A percentile compares a stretch with the other conserved stretches of the same genome.
Conservation (phyloP, 2,113 vertebrate genomes). For the Ginglymostoma cirratum region DNA sequence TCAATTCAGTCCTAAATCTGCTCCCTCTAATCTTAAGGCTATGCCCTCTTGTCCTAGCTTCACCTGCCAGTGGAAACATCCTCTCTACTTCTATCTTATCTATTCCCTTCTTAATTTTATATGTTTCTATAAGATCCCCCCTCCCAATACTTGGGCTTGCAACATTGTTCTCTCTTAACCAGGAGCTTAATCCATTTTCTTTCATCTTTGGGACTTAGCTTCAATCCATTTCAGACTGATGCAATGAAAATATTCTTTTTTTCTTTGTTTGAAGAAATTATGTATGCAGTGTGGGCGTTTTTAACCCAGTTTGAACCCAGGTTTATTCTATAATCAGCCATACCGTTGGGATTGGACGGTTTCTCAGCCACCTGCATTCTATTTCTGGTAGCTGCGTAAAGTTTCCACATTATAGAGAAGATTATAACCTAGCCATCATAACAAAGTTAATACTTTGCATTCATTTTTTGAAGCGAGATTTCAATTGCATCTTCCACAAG, state of each 20-base stretch:
- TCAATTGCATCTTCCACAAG: neutral
- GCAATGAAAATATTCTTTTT: neutral
- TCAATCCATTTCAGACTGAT: neutral
- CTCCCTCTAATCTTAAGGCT: too few species aligned
- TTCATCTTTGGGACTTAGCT: neutral
- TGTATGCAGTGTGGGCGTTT: neutral
- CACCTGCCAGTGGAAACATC: too few species aligned
- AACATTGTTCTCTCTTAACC: too few species aligned
- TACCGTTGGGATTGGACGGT: neutral
- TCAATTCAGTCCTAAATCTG: too few species aligned
- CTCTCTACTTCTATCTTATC: too few species aligned
- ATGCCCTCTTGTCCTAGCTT: too few species aligned
- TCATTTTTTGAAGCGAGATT: neutral
- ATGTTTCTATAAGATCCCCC: too few species aligned
- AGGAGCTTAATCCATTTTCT: neutral
- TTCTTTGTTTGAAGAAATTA: neutral
- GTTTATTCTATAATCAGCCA: neutral
- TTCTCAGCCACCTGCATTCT: neutral
- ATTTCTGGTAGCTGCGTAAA: neutral
- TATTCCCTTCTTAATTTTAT: too few species aligned
- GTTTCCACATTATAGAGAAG: neutral
- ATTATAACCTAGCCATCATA: neutral
- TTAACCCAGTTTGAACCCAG: neutral
- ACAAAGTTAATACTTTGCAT: neutral
- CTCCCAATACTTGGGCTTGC: too few species aligned